Percentiles rank a stretch among this genome's conserved stretches.
phyloP scores from a whole-genome alignment of 2,888 invertebrate species.

The Pterobdella sp. region DNA sequence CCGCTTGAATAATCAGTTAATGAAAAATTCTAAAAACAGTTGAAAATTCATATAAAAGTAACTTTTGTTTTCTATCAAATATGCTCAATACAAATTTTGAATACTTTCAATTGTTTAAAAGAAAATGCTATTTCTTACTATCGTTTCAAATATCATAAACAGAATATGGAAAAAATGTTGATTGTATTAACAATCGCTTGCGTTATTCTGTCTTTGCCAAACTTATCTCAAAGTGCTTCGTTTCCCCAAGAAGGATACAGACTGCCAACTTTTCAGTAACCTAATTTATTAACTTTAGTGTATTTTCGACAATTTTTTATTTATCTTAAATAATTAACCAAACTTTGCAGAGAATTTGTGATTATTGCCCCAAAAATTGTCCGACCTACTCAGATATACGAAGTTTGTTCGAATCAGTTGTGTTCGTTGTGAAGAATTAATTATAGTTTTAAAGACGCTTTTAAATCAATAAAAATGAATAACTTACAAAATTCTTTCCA shows the following conservation, averaged over 20 bases:
- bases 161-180: not conserved
- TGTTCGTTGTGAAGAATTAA: not conserved
- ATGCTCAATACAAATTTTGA: no score
- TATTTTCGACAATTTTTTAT: not conserved
- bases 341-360: constrained; percentile 69
- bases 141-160: no score
- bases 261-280: constrained; percentile 31
- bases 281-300: not conserved
- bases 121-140: no score
- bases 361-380: constrained; percentile 83
- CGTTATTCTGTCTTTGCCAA: not conserved
- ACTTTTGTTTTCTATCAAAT: no score
- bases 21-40: no score
- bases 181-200: constrained; percentile 3
- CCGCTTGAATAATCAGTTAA: no score
- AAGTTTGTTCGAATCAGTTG: constrained; percentile 43
- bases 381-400: constrained; percentile 80
- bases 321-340: not conserved
- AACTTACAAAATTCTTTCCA: not conserved
- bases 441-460: not conserved
- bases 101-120: no score
- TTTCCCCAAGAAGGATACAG: constrained; percentile 25
- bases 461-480: not conserved
- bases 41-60: no score
- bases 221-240: constrained; percentile 1